A percentile compares a stretch with the other conserved stretches of the same genome.
Evolutionary conservation across 2,888 invertebrate species (phyloP).

Genomic region (Hypolimnas misippus): DNA sequence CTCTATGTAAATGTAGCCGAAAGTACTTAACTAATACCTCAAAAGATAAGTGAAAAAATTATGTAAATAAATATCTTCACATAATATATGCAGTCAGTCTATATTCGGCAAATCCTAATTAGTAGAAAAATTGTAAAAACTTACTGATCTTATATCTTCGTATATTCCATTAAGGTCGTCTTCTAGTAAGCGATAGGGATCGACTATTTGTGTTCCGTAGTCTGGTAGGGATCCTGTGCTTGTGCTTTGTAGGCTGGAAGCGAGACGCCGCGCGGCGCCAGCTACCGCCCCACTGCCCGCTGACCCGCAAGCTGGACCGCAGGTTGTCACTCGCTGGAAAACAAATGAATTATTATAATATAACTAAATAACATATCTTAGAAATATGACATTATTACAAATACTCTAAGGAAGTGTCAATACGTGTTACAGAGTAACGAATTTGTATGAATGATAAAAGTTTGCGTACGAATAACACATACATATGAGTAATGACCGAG

Average conservation of each 20-base stretch:
- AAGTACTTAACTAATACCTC: too few relatives aligned
- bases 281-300: slow-evolving; percentile 61
- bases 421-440: slow-evolving; percentile 10
- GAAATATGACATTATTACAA: not conserved
- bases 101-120: too few relatives aligned
- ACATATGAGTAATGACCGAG: too few relatives aligned
- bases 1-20: too few relatives aligned
- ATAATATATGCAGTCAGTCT: too few relatives aligned
- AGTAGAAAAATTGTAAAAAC: too few relatives aligned
- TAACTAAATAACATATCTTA: too few relatives aligned
- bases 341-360: slow-evolving; percentile 21
- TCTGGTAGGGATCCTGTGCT: slow-evolving; percentile 92
- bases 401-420: slow-evolving; percentile 1
- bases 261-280: slow-evolving; percentile 73
- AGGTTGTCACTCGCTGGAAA: slow-evolving; percentile 75
- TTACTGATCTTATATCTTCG: slow-evolving; percentile 92
- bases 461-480: not conserved
- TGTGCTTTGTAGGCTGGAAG: slow-evolving; percentile 90
- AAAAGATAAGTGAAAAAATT: too few relatives aligned
- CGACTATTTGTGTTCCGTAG: slow-evolving; percentile 87
- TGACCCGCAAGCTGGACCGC: slow-evolving; percentile 70
- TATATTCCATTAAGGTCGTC: slow-evolving; percentile 94
- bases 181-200: slow-evolving; percentile 93
- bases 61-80: too few relatives aligned
- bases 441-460: not conserved